Evolutionary conservation across 2,888 invertebrate species (phyloP).

Genomic region (Drosophila histrio): DNA sequence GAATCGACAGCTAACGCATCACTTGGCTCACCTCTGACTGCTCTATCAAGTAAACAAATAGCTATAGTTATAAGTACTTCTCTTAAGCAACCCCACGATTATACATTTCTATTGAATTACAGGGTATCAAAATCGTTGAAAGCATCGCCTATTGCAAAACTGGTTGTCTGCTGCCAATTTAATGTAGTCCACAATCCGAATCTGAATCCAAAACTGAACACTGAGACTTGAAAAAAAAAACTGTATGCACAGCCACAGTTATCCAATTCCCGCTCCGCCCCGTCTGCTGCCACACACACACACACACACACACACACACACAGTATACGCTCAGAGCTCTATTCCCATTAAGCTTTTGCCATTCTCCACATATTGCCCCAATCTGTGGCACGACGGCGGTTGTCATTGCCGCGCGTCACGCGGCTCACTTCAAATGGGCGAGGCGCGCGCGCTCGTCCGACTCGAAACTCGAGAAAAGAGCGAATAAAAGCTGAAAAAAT

Average conservation of each 20-base stretch:
- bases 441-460: conserved; percentile 52
- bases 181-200: conserved; percentile 61
- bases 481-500: conserved; percentile 43
- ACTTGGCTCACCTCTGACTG: too few species aligned
- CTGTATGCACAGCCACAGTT: conserved; percentile 11
- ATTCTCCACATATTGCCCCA: conserved; percentile 34
- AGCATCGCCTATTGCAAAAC: conserved; percentile 19
- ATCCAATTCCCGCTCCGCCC: neutral
- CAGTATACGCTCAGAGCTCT: conserved; percentile 7
- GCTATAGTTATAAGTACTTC: too few species aligned
- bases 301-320: neutral
- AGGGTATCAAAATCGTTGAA: conserved; percentile 9
- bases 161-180: conserved; percentile 51
- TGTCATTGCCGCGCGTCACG: conserved; percentile 69
- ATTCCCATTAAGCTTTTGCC: conserved; percentile 44
- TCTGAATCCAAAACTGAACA: conserved; percentile 33
- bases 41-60: too few species aligned
- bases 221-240: conserved; percentile 27
- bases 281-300: neutral
- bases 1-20: too few species aligned
- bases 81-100: neutral
- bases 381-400: conserved; percentile 27
- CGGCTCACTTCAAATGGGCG: conserved; percentile 73
- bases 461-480: conserved; percentile 21
- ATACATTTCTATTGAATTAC: neutral